Percentiles rank a stretch among this genome's conserved stretches.
Evolutionary conservation across 2,113 vertebrate genomes (phyloP).

Genomic region (Antechinus stuartii): DNA sequence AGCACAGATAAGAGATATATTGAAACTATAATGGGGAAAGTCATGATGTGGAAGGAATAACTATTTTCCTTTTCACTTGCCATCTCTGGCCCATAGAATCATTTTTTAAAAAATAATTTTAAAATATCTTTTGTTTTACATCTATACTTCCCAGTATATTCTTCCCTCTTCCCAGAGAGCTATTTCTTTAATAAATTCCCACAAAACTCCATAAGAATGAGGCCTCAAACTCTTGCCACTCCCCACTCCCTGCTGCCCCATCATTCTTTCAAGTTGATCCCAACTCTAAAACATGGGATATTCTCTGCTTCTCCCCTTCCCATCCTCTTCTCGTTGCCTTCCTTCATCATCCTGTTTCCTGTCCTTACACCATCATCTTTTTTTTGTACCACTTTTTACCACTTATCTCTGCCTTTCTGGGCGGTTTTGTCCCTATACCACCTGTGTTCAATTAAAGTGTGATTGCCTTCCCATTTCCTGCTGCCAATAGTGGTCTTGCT

Average conservation of each 20-base stretch:
- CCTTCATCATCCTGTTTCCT: no score
- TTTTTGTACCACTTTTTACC: background rate
- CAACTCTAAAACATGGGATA: background rate
- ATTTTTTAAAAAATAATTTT: background rate
- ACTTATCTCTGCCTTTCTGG: background rate
- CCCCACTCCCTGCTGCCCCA: background rate
- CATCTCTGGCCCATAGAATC: no score
- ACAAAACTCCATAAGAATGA: background rate
- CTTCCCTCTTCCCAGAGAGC: no score
- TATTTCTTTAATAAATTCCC: background rate
- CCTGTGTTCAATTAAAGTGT: background rate
- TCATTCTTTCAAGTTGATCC: background rate
- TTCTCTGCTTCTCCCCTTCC: background rate
- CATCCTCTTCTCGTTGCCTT: background rate
- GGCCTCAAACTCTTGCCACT: background rate
- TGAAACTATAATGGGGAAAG: no score
- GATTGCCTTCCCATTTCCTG: background rate
- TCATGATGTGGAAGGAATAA: no score
- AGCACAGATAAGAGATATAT: background rate
- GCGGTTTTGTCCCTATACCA: background rate
- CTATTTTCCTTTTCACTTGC: background rate
- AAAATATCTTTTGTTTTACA: no score
- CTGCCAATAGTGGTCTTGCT: background rate
- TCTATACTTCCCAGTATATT: no score
- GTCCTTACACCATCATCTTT: background rate